Conservation (phyloP, 1,140 invertebrate species). For the Batillaria attramentaria region DNA sequence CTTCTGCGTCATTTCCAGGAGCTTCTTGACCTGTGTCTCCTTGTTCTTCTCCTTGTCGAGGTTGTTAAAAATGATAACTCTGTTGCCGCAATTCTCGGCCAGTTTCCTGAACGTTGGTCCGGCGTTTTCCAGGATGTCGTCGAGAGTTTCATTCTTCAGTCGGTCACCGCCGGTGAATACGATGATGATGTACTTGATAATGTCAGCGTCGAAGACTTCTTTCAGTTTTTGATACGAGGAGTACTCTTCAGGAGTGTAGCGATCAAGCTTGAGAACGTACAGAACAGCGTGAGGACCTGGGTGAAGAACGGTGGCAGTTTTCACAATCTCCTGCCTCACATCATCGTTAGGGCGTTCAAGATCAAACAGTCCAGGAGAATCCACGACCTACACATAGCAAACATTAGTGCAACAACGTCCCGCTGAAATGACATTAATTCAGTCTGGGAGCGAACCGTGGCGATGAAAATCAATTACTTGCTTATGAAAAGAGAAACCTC, state of each 20-base stretch:
- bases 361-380: constrained; percentile 40
- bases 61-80: constrained; percentile 23
- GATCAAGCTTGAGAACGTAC: constrained; percentile 13
- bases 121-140: neutral
- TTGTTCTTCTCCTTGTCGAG: neutral
- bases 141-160: constrained; percentile 7
- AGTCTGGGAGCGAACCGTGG: no score
- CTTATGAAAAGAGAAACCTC: no score
- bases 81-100: neutral
- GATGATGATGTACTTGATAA: constrained; percentile 29
- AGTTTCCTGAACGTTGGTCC: constrained; percentile 4
- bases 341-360: constrained; percentile 19
- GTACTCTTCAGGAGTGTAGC: constrained; percentile 33
- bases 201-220: constrained; percentile 28
- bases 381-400: no score
- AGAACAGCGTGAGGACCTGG: constrained; percentile 39
- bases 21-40: constrained; percentile 10
- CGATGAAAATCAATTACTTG: no score
- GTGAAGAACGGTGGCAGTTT: constrained; percentile 24
- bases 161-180: constrained; percentile 33
- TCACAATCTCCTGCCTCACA: constrained; percentile 26
- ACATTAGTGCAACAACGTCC: no score
- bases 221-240: constrained; percentile 27
- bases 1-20: neutral
- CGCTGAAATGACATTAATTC: no score